Evolutionary conservation across 2,113 vertebrate genomes (phyloP).

Genomic region (Dryoscopus gambensis): DNA sequence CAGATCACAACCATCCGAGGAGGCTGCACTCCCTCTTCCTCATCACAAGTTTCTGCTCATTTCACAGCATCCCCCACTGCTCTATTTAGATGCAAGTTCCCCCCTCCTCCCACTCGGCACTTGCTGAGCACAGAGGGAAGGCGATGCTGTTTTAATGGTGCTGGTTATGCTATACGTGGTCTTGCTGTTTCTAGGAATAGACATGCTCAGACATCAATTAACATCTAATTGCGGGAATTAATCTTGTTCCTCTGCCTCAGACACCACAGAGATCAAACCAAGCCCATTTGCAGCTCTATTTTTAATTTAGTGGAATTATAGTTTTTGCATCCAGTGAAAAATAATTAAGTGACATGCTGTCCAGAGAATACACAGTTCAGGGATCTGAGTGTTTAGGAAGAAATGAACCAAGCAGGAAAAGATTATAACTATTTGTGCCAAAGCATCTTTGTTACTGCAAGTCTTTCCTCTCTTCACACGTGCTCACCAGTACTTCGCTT

Average conservation of each 20-base stretch:
- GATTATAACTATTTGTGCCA: background rate
- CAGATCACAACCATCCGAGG: background rate
- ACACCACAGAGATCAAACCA: constrained; percentile 56
- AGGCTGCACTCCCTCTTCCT: background rate
- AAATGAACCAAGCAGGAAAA: background rate
- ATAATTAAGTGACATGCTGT: constrained; percentile 46
- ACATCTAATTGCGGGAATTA: constrained; percentile 67
- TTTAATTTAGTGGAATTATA: constrained; percentile 56
- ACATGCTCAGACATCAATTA: constrained; percentile 68
- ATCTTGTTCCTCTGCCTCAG: constrained; percentile 58
- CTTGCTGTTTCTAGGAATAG: constrained; percentile 64
- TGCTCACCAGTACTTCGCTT: background rate
- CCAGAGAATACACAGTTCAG: constrained; percentile 23
- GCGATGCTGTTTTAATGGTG: constrained; percentile 46
- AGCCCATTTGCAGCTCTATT: constrained; percentile 44
- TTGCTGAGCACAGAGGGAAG: constrained; percentile 24
- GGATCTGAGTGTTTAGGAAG: background rate
- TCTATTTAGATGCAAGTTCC: background rate
- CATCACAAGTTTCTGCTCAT: background rate
- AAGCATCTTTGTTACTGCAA: background rate
- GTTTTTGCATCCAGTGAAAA: constrained; percentile 36
- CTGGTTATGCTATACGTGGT: constrained; percentile 39
- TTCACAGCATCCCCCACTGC: background rate
- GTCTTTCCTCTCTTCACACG: background rate
- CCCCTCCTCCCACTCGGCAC: background rate